A percentile compares a stretch with the other conserved stretches of the same genome.
These are phyloP conservation scores for Sebastolobus altivelis DNA, from an alignment of 2,797 vertebrate species.

Conservation along the genomic window DNA sequence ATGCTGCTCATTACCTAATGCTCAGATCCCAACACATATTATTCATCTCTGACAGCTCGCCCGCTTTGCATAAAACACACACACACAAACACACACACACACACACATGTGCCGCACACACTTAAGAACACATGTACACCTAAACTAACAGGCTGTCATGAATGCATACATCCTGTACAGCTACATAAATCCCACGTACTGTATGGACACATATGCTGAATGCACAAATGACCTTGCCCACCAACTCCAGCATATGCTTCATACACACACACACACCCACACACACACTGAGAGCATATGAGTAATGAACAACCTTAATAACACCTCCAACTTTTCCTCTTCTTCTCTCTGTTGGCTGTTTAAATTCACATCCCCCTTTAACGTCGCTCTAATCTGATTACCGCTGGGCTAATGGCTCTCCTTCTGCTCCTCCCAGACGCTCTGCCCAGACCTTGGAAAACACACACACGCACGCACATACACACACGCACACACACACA, in stretches of 20 bases:
- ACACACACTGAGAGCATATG: constrained; percentile 58
- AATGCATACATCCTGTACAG: constrained; percentile 22
- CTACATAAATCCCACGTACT: constrained; percentile 7
- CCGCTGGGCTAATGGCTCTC: constrained; percentile 87
- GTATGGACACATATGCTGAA: constrained; percentile 11
- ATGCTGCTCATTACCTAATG: constrained; percentile 85
- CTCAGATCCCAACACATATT: constrained; percentile 83
- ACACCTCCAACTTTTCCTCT: constrained; percentile 86
- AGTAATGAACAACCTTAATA: constrained; percentile 89
- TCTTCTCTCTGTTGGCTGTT: constrained; percentile 83
- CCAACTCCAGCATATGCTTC: constrained; percentile 48
- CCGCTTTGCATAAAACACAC: constrained; percentile 72
- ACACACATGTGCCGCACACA: background rate
- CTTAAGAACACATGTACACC: background rate
- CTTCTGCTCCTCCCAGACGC: constrained; percentile 96
- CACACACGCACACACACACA: constrained; percentile 25
- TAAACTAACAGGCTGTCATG: constrained; percentile 10
- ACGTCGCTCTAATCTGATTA: constrained; percentile 90
- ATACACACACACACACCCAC: constrained; percentile 37
- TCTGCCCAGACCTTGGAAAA: constrained; percentile 95
- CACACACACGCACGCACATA: constrained; percentile 75
- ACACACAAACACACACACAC: constrained; percentile 17
- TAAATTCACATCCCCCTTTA: constrained; percentile 89
- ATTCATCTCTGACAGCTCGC: constrained; percentile 85
- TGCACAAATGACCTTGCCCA: constrained; percentile 62